Evolutionary conservation across 2,113 vertebrate genomes (phyloP).

Genomic region (Tachycineta bicolor): DNA sequence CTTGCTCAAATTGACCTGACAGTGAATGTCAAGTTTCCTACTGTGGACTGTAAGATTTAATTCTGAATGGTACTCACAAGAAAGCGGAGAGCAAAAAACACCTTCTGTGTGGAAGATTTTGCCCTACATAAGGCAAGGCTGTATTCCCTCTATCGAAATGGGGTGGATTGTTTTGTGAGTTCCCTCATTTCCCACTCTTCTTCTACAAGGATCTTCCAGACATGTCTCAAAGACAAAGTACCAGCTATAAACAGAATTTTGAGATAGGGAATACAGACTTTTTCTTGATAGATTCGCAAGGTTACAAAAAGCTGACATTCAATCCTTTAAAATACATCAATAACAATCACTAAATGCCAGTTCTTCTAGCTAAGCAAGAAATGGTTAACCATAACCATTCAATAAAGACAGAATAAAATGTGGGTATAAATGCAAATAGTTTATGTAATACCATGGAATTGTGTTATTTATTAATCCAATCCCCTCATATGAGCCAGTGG

Average conservation of each 20-base stretch:
- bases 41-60: background rate
- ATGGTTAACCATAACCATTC: background rate
- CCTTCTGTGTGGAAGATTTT: background rate
- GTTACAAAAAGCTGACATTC: accelerated
- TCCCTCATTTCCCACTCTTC: background rate
- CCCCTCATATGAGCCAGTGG: background rate
- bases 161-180: background rate
- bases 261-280: background rate
- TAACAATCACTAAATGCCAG: background rate
- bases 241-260: background rate
- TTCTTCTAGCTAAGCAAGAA: background rate
- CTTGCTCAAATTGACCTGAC: background rate
- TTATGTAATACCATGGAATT: background rate
- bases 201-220: background rate
- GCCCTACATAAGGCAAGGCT: background rate
- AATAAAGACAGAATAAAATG: background rate
- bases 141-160: background rate
- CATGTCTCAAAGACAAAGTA: background rate
- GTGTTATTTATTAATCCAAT: background rate
- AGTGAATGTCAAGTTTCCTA: background rate
- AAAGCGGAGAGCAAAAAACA: background rate
- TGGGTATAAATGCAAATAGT: background rate
- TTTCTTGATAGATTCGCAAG: background rate
- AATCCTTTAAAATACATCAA: background rate
- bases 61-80: background rate